These are phyloP conservation scores for Tetrax tetrax DNA, from an alignment of 2,113 vertebrate species.

Conservation along the genomic window DNA sequence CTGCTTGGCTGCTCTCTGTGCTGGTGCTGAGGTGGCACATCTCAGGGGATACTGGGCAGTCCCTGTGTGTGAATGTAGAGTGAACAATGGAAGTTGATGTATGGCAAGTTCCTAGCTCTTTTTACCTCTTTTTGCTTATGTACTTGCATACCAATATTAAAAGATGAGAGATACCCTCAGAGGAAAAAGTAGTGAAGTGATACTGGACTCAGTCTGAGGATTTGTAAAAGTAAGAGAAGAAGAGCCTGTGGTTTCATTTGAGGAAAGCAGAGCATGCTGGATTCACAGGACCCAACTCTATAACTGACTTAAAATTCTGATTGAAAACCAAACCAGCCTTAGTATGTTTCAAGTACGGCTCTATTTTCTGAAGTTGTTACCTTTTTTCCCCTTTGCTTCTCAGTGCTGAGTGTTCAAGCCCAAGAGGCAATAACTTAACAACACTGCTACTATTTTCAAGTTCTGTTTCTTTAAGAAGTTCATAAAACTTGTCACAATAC, in stretches of 20 bases:
- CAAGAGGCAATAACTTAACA: background rate
- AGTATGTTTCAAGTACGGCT: background rate
- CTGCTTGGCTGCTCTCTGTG: background rate
- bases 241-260: background rate
- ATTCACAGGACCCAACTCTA: background rate
- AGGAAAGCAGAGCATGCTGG: background rate
- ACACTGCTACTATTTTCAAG: background rate
- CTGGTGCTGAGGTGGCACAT: background rate
- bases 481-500: conserved; percentile 23
- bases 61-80: background rate
- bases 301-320: background rate
- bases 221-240: background rate
- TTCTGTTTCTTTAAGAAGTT: conserved; percentile 55
- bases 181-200: background rate
- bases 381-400: background rate
- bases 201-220: background rate
- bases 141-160: background rate
- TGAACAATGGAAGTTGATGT: background rate
- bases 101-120: background rate
- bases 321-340: background rate
- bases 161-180: background rate
- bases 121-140: background rate
- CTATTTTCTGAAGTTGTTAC: background rate
- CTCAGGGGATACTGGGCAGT: background rate
- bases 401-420: background rate